Evolutionary conservation across 30 jellyfish, hydroid and myxozoan species (phyloP).

Genomic region (Aurelia sp.): DNA sequence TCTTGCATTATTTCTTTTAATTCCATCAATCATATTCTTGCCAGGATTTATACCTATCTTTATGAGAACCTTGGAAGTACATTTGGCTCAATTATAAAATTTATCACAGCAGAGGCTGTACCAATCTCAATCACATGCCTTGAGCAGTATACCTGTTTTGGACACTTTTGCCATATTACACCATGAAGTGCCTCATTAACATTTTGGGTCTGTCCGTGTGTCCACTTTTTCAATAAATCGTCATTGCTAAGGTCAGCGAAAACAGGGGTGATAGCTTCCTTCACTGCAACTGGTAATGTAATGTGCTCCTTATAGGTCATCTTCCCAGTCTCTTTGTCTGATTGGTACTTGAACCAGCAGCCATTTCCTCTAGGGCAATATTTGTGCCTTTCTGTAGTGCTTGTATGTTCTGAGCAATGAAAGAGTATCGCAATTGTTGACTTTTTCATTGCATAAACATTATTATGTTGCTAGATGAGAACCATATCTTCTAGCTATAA

Average conservation of each 20-base stretch:
- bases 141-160: too few relatives aligned
- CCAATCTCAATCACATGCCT: too few relatives aligned
- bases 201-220: slow-evolving; percentile 57
- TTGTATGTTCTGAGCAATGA: slow-evolving; percentile 45
- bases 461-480: too few relatives aligned
- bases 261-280: slow-evolving; percentile 40
- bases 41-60: too few relatives aligned
- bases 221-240: slow-evolving; percentile 37
- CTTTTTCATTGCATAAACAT: slow-evolving; percentile 49
- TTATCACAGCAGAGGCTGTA: too few relatives aligned
- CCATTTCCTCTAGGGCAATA: slow-evolving; percentile 40
- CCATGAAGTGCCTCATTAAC: background rate
- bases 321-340: slow-evolving; percentile 43
- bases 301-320: slow-evolving; percentile 41
- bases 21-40: too few relatives aligned
- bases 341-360: slow-evolving; percentile 67
- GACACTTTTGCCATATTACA: too few relatives aligned
- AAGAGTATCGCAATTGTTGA: slow-evolving; percentile 55
- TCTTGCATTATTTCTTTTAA: too few relatives aligned
- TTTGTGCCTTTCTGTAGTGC: slow-evolving; percentile 33
- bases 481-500: too few relatives aligned
- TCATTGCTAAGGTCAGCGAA: slow-evolving; percentile 4
- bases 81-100: too few relatives aligned
- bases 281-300: slow-evolving; percentile 45
- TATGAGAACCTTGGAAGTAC: too few relatives aligned